A percentile compares a stretch with the other conserved stretches of the same genome.
Evolutionary conservation across 2,797 vertebrate genomes (phyloP).

Genomic region (Paguma larvata): DNA sequence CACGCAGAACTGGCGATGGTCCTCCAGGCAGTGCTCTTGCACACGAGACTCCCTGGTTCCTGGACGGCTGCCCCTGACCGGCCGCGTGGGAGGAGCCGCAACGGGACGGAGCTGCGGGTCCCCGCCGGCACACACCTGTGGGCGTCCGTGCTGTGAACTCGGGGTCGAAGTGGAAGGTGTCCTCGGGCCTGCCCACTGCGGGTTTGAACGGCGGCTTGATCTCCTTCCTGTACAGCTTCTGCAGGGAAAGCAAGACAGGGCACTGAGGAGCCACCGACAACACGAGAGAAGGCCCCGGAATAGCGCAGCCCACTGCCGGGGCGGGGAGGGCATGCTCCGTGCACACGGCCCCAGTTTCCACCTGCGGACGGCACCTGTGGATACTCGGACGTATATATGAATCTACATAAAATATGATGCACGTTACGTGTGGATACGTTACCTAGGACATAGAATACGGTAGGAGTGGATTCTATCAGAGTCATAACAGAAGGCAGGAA

Average conservation of each 20-base stretch:
- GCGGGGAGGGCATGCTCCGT: not conserved
- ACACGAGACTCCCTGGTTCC: rapidly evolving
- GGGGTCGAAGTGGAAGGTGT: conserved; percentile 99
- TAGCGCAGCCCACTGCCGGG: rapidly evolving
- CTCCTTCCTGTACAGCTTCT: conserved; percentile 96
- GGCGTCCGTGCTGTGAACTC: conserved; percentile 98
- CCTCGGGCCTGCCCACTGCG: conserved; percentile 96
- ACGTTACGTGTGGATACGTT: rapidly evolving
- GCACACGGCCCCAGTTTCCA: rapidly evolving
- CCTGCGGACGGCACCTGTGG: rapidly evolving
- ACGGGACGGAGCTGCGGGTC: rapidly evolving
- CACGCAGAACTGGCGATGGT: rapidly evolving
- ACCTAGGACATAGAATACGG: rapidly evolving
- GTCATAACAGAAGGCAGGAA: rapidly evolving
- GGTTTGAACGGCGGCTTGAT: conserved; percentile 97
- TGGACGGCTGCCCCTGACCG: not conserved
- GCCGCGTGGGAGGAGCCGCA: rapidly evolving
- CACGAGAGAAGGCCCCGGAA: rapidly evolving
- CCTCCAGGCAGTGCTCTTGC: rapidly evolving
- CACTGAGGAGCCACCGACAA: not conserved
- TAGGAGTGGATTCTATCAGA: rapidly evolving
- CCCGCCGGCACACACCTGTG: conserved; percentile 89
- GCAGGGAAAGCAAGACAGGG: not conserved
- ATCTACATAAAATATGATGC: rapidly evolving
- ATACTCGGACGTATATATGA: rapidly evolving